Percentiles rank a stretch among this genome's conserved stretches.
These are phyloP conservation scores for Cnemophilus loriae DNA, from an alignment of 2,113 vertebrate species.

Conservation along the genomic window DNA sequence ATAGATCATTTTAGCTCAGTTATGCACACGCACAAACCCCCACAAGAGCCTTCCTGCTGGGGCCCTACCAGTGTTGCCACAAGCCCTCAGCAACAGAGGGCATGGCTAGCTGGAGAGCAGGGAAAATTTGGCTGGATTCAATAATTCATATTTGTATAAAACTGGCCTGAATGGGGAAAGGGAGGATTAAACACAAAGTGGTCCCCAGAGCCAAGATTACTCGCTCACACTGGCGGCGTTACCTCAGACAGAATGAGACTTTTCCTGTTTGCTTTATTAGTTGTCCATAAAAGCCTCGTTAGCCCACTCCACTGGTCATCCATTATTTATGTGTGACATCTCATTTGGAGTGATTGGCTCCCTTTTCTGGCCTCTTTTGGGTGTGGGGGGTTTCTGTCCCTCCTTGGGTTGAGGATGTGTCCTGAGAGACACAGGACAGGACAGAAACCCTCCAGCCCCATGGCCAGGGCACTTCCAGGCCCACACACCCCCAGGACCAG, in stretches of 20 bases:
- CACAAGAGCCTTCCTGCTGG: not conserved
- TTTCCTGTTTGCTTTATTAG: not conserved
- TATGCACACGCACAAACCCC: not conserved
- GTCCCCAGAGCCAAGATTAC: not conserved
- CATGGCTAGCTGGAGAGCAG: not conserved
- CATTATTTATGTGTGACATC: not conserved
- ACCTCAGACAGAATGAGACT: not conserved
- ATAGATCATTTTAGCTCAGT: not conserved
- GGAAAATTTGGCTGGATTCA: not conserved
- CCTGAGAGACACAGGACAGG: not conserved
- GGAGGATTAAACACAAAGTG: not conserved
- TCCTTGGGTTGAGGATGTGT: not conserved
- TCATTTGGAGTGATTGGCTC: not conserved
- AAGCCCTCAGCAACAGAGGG: not conserved
- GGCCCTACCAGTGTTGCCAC: not conserved
- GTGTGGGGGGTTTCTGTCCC: not conserved
- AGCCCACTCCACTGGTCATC: not conserved
- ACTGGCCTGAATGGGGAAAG: not conserved
- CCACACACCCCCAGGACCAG: fast-evolving
- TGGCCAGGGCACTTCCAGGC: not conserved
- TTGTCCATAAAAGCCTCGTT: not conserved
- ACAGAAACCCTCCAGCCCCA: not conserved
- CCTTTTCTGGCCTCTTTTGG: not conserved
- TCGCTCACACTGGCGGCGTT: not conserved
- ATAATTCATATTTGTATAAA: not conserved